Conservation (phyloP, 2,888 invertebrate genomes). For the Ennomos quercinarius region DNA sequence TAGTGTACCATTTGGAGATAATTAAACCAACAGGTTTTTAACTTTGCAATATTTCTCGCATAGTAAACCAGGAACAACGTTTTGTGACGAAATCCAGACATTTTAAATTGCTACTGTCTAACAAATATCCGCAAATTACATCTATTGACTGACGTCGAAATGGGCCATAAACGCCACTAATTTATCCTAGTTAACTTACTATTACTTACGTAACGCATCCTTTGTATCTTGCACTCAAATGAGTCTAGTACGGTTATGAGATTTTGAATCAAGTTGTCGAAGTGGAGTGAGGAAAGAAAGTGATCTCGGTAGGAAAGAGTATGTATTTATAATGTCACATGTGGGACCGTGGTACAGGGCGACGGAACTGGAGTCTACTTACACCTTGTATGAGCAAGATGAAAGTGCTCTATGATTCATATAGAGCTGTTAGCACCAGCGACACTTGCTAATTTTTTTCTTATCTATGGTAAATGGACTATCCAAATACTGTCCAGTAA, state of each 20-base stretch:
- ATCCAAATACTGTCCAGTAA: no score
- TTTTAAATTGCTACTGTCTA: no score
- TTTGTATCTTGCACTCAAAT: slow-evolving; percentile 55
- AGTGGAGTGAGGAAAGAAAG: slow-evolving; percentile 59
- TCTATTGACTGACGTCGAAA: slow-evolving; percentile 17
- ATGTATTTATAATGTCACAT: slow-evolving; percentile 43
- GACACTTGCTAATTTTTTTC: no score
- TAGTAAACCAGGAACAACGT: no score
- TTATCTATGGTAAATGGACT: no score
- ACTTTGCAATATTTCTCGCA: no score
- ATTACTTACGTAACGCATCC: slow-evolving; percentile 62
- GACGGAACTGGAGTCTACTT: slow-evolving; percentile 56
- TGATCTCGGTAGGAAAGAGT: slow-evolving; percentile 45
- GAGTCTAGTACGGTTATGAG: slow-evolving; percentile 8
- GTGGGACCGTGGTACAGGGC: slow-evolving; percentile 29
- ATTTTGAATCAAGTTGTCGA: slow-evolving; percentile 37
- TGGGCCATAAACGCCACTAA: slow-evolving; percentile 10
- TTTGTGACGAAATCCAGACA: no score
- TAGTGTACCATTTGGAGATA: no score
- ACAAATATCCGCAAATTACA: background rate
- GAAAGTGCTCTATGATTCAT: slow-evolving; percentile 53
- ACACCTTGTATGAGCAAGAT: slow-evolving; percentile 54
- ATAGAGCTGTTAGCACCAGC: slow-evolving; percentile 46
- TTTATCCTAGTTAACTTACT: slow-evolving; percentile 4
- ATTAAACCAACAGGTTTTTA: no score